Conservation (phyloP, 1,140 invertebrate species). For the Aleiodes sp. region DNA sequence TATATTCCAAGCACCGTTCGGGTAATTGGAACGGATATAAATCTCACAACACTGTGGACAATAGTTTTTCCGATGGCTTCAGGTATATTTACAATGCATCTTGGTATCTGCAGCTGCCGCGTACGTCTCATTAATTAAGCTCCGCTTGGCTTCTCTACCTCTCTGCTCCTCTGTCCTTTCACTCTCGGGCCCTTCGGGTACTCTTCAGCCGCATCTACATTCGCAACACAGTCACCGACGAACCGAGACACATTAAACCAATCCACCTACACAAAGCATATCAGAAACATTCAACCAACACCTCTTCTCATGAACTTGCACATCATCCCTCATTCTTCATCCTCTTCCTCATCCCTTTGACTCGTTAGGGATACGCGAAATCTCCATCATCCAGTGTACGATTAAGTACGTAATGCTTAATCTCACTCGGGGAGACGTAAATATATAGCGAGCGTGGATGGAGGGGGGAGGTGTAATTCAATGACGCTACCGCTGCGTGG, state of each 20-base stretch:
- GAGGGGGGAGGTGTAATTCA: background rate
- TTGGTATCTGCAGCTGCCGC: constrained; percentile 62
- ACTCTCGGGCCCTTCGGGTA: background rate
- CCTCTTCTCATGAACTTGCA: background rate
- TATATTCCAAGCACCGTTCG: background rate
- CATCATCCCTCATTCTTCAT: background rate
- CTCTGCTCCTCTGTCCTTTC: constrained; percentile 28
- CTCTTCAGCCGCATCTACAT: constrained; percentile 5
- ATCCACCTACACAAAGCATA: constrained; percentile 8
- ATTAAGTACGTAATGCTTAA: constrained; percentile 1
- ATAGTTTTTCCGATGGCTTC: constrained; percentile 51
- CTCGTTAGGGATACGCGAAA: background rate
- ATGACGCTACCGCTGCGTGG: constrained; percentile 14
- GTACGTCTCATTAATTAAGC: constrained; percentile 65
- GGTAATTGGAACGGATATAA: constrained; percentile 55
- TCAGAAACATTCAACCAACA: constrained; percentile 5
- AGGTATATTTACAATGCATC: constrained; percentile 60
- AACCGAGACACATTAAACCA: background rate
- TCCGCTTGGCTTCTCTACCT: constrained; percentile 36
- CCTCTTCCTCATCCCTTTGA: background rate
- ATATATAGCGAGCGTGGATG: constrained; percentile 17
- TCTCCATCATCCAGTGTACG: constrained; percentile 18
- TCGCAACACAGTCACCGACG: background rate
- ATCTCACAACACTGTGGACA: constrained; percentile 57
- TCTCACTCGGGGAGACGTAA: background rate